These are phyloP conservation scores for Cryptoprocta ferox DNA, from an alignment of 2,797 vertebrate genomes.

Conservation along the genomic window DNA sequence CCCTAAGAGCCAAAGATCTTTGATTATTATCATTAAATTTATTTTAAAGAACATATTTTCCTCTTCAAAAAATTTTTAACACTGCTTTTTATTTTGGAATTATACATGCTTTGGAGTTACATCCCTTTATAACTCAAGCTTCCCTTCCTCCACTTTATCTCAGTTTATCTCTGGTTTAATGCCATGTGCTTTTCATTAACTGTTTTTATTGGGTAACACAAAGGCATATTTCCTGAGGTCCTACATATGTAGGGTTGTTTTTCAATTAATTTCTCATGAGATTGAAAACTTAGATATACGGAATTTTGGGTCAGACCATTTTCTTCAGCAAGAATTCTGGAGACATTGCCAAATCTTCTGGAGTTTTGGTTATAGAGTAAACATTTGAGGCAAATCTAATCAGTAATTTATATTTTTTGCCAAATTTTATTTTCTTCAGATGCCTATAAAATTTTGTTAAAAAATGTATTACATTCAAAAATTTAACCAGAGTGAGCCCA, in stretches of 20 bases:
- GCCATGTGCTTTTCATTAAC: not conserved
- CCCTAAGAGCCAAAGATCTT: not conserved
- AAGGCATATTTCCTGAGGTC: not conserved
- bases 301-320: not conserved
- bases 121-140: not conserved
- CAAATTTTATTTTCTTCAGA: not conserved
- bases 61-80: not conserved
- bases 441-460: not conserved
- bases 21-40: not conserved
- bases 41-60: not conserved
- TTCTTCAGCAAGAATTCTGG: not conserved
- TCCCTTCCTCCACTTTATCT: not conserved
- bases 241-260: not conserved
- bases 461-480: not conserved
- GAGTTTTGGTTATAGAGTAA: not conserved
- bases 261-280: not conserved
- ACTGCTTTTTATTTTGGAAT: not conserved
- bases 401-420: not conserved
- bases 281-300: not conserved
- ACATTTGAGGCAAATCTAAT: not conserved
- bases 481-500: not conserved
- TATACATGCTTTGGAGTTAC: not conserved
- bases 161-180: not conserved
- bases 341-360: not conserved
- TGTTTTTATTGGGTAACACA: not conserved